Percentiles rank a stretch among this genome's conserved stretches.
Evolutionary conservation across 2,888 invertebrate species (phyloP).

Genomic region (Eupithecia insigniata): DNA sequence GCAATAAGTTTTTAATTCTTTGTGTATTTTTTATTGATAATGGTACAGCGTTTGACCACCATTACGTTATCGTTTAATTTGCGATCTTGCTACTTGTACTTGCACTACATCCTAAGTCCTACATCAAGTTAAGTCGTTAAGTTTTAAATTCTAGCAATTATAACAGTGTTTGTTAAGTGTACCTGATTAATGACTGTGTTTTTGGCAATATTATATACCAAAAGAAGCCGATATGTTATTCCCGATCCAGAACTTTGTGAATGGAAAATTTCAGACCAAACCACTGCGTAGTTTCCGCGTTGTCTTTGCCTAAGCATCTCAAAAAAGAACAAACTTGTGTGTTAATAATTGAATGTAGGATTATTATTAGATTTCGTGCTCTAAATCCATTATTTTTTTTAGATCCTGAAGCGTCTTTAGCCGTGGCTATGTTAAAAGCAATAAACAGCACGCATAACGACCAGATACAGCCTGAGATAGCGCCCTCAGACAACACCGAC

Average conservation of each 20-base stretch:
- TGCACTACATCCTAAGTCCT: too few relatives aligned
- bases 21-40: too few relatives aligned
- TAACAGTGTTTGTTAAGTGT: too few relatives aligned
- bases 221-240: not conserved
- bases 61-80: too few relatives aligned
- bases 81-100: too few relatives aligned
- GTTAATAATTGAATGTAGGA: not conserved
- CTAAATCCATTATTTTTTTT: conserved; percentile 37
- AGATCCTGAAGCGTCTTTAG: conserved; percentile 75
- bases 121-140: too few relatives aligned
- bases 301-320: not conserved
- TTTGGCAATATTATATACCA: not conserved
- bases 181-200: too few relatives aligned
- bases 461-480: conserved; percentile 60
- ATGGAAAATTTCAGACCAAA: not conserved
- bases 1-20: too few relatives aligned
- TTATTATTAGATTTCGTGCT: not conserved
- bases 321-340: not conserved
- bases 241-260: not conserved
- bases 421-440: conserved; percentile 65
- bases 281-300: not conserved
- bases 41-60: too few relatives aligned
- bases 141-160: too few relatives aligned
- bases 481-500: conserved; percentile 54
- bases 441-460: conserved; percentile 55